Conservation (phyloP, 2,888 invertebrate species). For the Lissocephala sabroskyi region DNA sequence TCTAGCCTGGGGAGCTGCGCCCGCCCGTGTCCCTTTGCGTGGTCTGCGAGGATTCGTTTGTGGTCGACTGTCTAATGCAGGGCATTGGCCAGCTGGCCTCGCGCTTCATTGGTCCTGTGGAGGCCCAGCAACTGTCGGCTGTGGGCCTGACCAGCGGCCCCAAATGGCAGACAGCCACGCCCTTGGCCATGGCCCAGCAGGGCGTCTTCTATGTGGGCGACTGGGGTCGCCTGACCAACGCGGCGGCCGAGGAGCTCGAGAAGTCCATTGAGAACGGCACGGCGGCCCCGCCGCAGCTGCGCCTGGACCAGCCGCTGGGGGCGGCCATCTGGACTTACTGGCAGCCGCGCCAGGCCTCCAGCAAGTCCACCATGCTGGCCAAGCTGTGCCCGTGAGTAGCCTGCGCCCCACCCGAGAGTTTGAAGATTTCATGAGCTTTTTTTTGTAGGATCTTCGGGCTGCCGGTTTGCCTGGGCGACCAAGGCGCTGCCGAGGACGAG, state of each 20-base stretch:
- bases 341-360: constrained; percentile 56
- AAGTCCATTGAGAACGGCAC: constrained; percentile 55
- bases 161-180: constrained; percentile 67
- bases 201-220: constrained; percentile 72
- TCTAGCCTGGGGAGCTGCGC: constrained; percentile 42
- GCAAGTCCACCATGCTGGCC: constrained; percentile 53
- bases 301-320: constrained; percentile 46
- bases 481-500: constrained; percentile 17
- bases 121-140: constrained; percentile 33
- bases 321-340: constrained; percentile 71
- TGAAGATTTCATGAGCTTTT: neutral
- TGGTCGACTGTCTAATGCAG: constrained; percentile 58
- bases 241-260: constrained; percentile 49
- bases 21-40: constrained; percentile 66
- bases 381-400: constrained; percentile 67
- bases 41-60: constrained; percentile 57
- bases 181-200: constrained; percentile 67
- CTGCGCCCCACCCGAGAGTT: neutral
- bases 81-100: constrained; percentile 61
- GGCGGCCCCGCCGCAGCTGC: constrained; percentile 26
- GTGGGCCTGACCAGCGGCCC: constrained; percentile 26
- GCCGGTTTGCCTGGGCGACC: constrained; percentile 62
- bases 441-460: constrained; percentile 69
- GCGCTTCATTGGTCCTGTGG: constrained; percentile 65
- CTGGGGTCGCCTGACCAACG: constrained; percentile 63